A percentile compares a stretch with the other conserved stretches of the same genome.
Conservation (phyloP, 2,888 invertebrate species). For the Psococerastis gibbosa region DNA sequence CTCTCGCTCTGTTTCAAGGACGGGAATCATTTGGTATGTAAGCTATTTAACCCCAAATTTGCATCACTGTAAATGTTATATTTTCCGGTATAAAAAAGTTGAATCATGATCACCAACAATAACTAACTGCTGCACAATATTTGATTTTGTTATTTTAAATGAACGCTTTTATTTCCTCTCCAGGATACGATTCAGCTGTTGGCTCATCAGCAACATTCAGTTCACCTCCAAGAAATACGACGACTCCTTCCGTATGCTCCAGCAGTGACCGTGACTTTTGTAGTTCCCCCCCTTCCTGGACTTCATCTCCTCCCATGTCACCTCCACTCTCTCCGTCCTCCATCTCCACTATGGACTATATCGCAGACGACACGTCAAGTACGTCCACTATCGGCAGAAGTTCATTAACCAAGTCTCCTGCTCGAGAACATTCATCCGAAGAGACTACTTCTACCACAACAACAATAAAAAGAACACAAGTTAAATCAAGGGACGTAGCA, state of each 20-base stretch:
- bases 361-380: conserved; percentile 29
- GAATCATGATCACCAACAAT: no score
- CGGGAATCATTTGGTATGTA: conserved; percentile 20
- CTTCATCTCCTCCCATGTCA: conserved; percentile 36
- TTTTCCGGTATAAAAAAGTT: no score
- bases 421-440: not conserved
- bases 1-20: conserved; percentile 25
- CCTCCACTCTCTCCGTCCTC: conserved; percentile 26
- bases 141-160: no score
- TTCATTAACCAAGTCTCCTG: not conserved
- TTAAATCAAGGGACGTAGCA: conserved; percentile 24
- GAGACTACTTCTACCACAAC: not conserved
- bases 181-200: conserved; percentile 39
- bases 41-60: no score
- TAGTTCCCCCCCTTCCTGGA: conserved; percentile 37
- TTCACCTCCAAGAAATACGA: conserved; percentile 31
- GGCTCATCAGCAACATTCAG: conserved; percentile 38
- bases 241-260: conserved; percentile 19
- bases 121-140: no score
- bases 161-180: no score
- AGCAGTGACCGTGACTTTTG: conserved; percentile 24
- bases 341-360: conserved; percentile 23
- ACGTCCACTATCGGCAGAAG: conserved; percentile 19
- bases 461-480: conserved; percentile 14
- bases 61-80: no score